Percentiles rank a stretch among this genome's conserved stretches.
These are phyloP conservation scores for Oncorhynchus keta DNA, from an alignment of 2,113 vertebrate species.

Conservation along the genomic window DNA sequence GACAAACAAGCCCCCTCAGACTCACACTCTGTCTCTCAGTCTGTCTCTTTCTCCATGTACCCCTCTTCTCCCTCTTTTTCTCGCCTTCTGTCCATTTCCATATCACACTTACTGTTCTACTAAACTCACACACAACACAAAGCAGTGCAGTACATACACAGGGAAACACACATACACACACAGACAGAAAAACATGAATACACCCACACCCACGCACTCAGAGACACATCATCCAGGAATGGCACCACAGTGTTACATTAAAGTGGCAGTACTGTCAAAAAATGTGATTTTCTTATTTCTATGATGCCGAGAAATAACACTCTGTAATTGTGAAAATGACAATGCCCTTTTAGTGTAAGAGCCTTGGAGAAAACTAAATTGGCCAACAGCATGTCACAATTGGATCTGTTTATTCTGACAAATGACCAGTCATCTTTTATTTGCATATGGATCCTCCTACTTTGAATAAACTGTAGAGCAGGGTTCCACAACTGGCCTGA, in stretches of 20 bases:
- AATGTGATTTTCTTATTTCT: no score
- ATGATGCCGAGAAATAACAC: no score
- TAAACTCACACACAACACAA: slow-evolving; percentile 8
- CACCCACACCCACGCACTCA: not conserved
- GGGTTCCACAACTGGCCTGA: no score
- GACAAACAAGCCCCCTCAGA: slow-evolving; percentile 65
- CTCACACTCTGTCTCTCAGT: slow-evolving; percentile 48
- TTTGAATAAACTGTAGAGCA: no score
- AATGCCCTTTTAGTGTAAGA: no score
- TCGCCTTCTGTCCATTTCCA: slow-evolving; percentile 43
- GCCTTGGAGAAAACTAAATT: no score
- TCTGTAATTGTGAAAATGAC: no score
- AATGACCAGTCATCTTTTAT: no score
- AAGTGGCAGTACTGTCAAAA: no score
- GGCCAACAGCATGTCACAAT: no score
- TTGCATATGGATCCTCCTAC: no score
- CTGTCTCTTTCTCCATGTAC: slow-evolving; percentile 39
- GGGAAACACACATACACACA: slow-evolving; percentile 16
- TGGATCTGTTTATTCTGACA: no score
- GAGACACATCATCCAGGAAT: not conserved
- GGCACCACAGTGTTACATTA: not conserved
- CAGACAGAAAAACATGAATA: not conserved
- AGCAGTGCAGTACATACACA: slow-evolving; percentile 12
- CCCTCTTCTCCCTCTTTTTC: not conserved
- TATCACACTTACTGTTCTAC: slow-evolving; percentile 4